Evolutionary conservation across 2,113 vertebrate genomes (phyloP), one percentile per base, ranked within the genome.

Genomic region (Pelobates fuscus): DNA sequence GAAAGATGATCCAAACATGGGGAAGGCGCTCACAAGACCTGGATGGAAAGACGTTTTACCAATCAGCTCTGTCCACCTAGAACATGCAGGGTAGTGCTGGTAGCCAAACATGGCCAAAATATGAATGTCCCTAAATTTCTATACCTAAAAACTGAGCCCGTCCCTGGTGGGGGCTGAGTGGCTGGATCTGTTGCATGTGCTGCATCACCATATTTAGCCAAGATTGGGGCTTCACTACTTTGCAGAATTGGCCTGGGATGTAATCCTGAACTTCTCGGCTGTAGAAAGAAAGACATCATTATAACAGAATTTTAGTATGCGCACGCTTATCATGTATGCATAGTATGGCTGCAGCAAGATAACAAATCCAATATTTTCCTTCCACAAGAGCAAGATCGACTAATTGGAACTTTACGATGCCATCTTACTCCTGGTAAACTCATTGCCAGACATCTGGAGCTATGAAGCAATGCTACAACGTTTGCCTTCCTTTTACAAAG

Each of bases 1-100:
- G 90, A 98, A 99, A 55, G 96, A 94, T 0, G 96, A 98, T 55
- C 97, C 97, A 0, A 98, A 99, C 95, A 95, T 94, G 58, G 96
- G 92, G 69, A 91, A 94, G 74, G 94, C 94, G 0, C 96, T 97
- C 80, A 98, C 92, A 77, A 98, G 91, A 62, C 96, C 97, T 98
- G 80, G 0, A 0, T 6, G 32, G n/a, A 25, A 25, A 0, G 0
- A 10, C n/a, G n/a, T n/a, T n/a, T n/a, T n/a, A 71, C 20, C 44
- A 4, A 17, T 55, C 52, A 55, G 52, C 52, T 8, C 5, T 37
- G 5, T 10, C 20, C 52, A 49, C 15, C 11, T 15, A 49, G 3
- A 41, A 60, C 20, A 27, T 5, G 5, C 17, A 18, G 7, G 23
- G 12, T 32, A 55, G 3, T 21, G n/a, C 3, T 2, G 52, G 52